These are phyloP conservation scores for Oscarella lobularis DNA, from an alignment of 37 sponge, comb jelly and placozoan genomes.

Conservation along the genomic window DNA sequence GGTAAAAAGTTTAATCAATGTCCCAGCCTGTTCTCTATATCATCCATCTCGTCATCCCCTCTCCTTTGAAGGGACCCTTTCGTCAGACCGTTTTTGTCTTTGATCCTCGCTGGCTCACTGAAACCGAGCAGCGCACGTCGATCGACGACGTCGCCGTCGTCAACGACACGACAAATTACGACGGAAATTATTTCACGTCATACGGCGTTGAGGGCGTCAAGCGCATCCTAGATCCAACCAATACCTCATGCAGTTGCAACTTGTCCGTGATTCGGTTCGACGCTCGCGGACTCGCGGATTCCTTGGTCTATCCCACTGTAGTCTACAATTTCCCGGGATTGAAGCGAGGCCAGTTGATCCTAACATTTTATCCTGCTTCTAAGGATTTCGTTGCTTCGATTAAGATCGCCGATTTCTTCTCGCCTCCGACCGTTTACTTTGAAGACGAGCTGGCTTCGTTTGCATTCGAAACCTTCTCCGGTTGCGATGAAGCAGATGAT, in stretches of 20 bases:
- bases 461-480: not conserved
- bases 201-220: not conserved
- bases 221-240: not conserved
- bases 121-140: not conserved
- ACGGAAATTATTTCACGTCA: not conserved
- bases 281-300: not conserved
- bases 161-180: not conserved
- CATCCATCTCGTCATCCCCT: too few species aligned
- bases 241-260: not conserved
- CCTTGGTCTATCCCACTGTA: not conserved
- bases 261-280: not conserved
- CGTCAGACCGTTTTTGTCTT: not conserved
- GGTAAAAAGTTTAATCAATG: too few species aligned
- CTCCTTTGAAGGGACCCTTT: not conserved
- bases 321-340: not conserved
- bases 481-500: not conserved
- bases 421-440: not conserved
- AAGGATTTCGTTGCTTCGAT: not conserved
- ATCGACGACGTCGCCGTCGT: not conserved
- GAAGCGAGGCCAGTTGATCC: not conserved
- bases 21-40: too few species aligned
- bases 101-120: not conserved
- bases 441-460: not conserved
- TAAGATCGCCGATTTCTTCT: not conserved
- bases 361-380: not conserved